Conservation (phyloP, 2,113 vertebrate species). For the Nyctibius bracteatus region DNA sequence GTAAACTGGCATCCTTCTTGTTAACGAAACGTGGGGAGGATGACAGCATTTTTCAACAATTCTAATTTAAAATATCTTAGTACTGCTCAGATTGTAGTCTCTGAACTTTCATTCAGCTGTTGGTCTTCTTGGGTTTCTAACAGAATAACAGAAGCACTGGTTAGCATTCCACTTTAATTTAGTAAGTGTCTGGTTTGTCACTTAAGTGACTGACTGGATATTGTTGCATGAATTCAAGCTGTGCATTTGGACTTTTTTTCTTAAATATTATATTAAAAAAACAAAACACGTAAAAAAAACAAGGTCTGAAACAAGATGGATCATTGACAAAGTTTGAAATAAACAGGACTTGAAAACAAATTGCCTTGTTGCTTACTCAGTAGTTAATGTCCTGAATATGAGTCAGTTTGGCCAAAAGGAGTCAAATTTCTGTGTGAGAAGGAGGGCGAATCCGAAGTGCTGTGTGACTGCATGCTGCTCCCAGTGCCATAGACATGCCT, state of each 20-base stretch:
- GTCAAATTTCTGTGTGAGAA: background rate
- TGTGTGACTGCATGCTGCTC: background rate
- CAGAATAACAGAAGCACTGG: background rate
- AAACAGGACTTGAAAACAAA: background rate
- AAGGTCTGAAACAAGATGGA: background rate
- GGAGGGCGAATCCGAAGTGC: accelerated
- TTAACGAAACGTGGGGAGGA: background rate
- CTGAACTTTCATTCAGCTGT: background rate
- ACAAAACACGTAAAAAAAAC: no score
- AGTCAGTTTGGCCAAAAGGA: background rate
- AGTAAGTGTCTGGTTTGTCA: background rate
- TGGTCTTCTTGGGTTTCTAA: background rate
- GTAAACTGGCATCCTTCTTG: background rate
- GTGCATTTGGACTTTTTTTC: background rate
- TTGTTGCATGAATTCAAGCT: background rate
- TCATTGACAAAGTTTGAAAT: background rate
- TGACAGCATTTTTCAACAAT: background rate
- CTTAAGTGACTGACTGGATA: background rate
- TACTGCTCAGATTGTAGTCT: background rate
- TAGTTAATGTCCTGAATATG: background rate
- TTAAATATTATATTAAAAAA: background rate
- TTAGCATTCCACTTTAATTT: background rate
- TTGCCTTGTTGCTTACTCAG: background rate
- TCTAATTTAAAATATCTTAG: background rate
- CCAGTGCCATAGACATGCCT: accelerated